phyloP scores from a whole-genome alignment of 2,888 invertebrate species.

The Rhynchonema sp. region DNA sequence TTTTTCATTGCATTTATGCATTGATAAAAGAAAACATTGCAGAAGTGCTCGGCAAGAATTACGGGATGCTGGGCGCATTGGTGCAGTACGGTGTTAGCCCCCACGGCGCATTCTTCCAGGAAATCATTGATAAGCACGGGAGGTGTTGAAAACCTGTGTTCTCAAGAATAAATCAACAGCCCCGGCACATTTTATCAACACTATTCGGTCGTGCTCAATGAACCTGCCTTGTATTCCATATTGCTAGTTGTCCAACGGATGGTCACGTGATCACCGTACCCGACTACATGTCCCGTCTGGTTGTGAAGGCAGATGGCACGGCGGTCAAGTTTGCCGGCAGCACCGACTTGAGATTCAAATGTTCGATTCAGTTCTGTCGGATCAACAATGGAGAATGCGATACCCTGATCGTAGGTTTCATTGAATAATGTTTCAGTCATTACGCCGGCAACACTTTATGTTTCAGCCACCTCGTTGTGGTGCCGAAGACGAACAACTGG shows the following conservation, averaged over 20 bases:
- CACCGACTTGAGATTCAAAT: conserved; percentile 9
- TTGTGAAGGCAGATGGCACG: conserved; percentile 5
- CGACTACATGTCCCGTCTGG: conserved; percentile 6
- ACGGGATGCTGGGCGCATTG: conserved; percentile 8
- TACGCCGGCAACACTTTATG: neutral
- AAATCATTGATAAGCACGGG: conserved; percentile 7
- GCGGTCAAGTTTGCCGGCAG: conserved; percentile 10
- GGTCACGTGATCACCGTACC: conserved; percentile 9
- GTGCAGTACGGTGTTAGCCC: conserved; percentile 1
- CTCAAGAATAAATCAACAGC: neutral
- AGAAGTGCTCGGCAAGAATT: conserved; percentile 8
- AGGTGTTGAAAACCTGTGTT: neutral
- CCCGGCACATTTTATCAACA: neutral
- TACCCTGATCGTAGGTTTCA: neutral
- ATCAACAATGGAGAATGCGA: conserved; percentile 12
- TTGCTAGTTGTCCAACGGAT: conserved; percentile 12
- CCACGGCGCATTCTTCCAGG: neutral
- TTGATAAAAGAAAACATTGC: conserved; percentile 4
- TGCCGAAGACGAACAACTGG: no score
- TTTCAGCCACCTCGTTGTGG: neutral
- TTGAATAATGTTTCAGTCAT: no score
- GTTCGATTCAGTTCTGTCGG: conserved; percentile 12
- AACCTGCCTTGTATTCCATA: neutral
- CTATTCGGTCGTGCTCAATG: no score
- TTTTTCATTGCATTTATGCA: neutral